phyloP scores from a whole-genome alignment of 35 echinoderm and acorn worm species.

The Anneissia japonica region DNA sequence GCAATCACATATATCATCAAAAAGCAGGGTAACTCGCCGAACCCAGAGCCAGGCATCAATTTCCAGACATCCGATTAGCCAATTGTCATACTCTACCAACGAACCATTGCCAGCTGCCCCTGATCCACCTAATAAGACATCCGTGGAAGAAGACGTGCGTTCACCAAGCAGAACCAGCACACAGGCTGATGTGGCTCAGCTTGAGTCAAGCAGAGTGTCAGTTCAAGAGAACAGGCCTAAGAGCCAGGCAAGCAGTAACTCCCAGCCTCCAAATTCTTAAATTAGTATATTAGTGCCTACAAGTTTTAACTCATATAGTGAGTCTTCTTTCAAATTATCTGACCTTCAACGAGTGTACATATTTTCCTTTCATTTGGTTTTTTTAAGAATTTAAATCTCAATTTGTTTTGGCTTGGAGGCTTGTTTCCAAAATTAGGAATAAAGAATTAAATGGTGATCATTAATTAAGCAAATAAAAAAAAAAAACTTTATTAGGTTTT shows the following conservation, averaged over 20 bases:
- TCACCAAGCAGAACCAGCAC: not conserved
- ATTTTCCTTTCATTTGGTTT: too few relatives aligned
- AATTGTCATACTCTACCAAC: not conserved
- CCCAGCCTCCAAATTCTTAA: too few relatives aligned
- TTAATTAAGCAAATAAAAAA: too few relatives aligned
- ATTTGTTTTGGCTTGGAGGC: too few relatives aligned
- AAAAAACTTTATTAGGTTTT: too few relatives aligned
- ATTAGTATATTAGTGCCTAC: too few relatives aligned
- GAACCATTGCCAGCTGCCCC: not conserved
- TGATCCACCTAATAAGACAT: not conserved
- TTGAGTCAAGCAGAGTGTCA: not conserved
- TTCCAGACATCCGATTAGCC: not conserved
- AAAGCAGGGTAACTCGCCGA: not conserved
- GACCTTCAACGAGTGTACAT: too few relatives aligned
- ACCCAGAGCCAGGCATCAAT: not conserved
- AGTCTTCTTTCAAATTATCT: too few relatives aligned
- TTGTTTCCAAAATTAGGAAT: too few relatives aligned
- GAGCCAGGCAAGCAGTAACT: not conserved
- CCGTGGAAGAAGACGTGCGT: not conserved
- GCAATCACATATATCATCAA: not conserved
- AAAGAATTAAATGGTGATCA: too few relatives aligned
- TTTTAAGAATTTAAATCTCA: too few relatives aligned
- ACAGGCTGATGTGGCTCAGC: not conserved
- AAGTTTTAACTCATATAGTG: too few relatives aligned
- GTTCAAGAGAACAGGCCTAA: not conserved